Base-by-base conservation (phyloP, 2,888 invertebrate species). In the Gymnoscelis rufifasciata region DNA sequence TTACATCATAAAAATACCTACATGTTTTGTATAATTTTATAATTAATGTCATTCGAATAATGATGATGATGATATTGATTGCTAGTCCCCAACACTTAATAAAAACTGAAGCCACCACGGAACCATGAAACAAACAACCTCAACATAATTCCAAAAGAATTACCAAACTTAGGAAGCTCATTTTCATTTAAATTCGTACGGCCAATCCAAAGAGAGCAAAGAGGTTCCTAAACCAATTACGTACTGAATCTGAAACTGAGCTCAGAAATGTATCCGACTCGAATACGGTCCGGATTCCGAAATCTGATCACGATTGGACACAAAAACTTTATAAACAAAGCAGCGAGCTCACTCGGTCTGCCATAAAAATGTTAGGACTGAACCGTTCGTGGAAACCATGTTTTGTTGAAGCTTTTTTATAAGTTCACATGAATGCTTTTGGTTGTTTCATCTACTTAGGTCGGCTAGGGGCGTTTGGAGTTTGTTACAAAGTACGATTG, bases 291-390 rank as follows among this genome's bases (percentile, higher is more conserved):
- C 31, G 26, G 28, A 30, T 43, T 43, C 23, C 26, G 48, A 37
- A 43, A 48, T 48, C 48, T 43, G 48, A 48, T 31, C 48, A 48
- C 49, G 49, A 38, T 49, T 44, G 40, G 40, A 44, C 31, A 38
- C 41, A 44, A 49, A 42, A 49, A 49, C 49, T 49, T 49, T 44
- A 40, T 10, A 49, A 49, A 49, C 49, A 50, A 50, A 39, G 43
- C 36, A 23, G 31, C 24, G 11, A 39, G 29, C 37, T 43, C 36
- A 36, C 30, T 26, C 42, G 38, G 37, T 41, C 35, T 33, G 33
- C 42, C 42, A 50, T 46, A 50, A 50, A 49, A 50, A 28, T 11
- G 13, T 49, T 41, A 28, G 28, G 15, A 41, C 29, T 30, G 31
- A 36, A 36, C 8, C 39, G 29, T 29, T 43, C 29, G 23, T 8